Evolutionary conservation across 1,140 invertebrate genomes (phyloP).

Genomic region (Wiebesia pumilae): DNA sequence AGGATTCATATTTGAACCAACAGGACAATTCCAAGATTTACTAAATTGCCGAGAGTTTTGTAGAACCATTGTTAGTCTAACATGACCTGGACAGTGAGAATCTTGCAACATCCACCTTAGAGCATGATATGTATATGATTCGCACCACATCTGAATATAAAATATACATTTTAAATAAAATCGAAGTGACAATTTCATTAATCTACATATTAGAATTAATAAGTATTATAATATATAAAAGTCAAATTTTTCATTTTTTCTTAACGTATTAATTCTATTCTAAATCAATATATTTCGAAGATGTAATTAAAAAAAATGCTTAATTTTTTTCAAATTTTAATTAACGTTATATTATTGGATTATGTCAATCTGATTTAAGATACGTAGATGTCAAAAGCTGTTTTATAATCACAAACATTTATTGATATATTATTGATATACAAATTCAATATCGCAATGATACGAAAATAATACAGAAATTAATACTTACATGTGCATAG

Average conservation of each 20-base stretch:
- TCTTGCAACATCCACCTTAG: conserved; percentile 82
- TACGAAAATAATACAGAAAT: not conserved
- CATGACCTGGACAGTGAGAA: conserved; percentile 83
- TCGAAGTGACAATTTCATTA: not conserved
- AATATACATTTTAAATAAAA: not conserved
- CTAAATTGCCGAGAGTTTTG: conserved; percentile 92
- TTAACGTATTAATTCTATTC: too few relatives aligned
- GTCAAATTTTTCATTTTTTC: too few relatives aligned
- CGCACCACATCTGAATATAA: conserved; percentile 84
- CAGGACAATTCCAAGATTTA: conserved; percentile 84
- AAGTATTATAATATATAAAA: not conserved
- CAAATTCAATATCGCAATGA: not conserved
- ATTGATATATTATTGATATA: too few relatives aligned
- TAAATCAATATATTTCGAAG: too few relatives aligned
- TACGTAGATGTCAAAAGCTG: too few relatives aligned
- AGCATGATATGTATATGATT: conserved; percentile 79
- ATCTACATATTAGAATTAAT: too few relatives aligned
- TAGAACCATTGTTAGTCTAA: conserved; percentile 87
- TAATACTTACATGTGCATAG: conserved; percentile 85
- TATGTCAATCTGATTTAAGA: too few relatives aligned
- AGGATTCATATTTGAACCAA: conserved; percentile 89
- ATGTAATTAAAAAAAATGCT: too few relatives aligned
- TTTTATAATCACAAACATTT: too few relatives aligned
- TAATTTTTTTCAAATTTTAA: too few relatives aligned
- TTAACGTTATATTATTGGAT: too few relatives aligned